Percentiles rank a stretch among this genome's conserved stretches.
Evolutionary conservation across 2,113 vertebrate genomes (phyloP).

Genomic region (Salminus brasiliensis): DNA sequence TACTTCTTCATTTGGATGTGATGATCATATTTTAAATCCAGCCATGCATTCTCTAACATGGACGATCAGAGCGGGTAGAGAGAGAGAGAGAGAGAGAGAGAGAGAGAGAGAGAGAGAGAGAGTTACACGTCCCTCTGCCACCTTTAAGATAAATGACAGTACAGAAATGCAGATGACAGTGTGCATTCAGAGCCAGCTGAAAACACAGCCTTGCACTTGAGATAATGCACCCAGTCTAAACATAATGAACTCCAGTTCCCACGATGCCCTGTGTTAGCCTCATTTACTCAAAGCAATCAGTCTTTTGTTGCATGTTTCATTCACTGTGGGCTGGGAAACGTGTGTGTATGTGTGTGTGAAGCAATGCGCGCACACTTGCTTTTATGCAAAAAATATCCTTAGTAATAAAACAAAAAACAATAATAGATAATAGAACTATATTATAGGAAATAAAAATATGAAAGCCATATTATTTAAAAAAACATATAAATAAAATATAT

Average conservation of each 20-base stretch:
- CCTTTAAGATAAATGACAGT: neutral
- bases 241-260: conserved; percentile 50
- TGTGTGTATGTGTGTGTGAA: neutral
- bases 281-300: conserved; percentile 35
- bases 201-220: conserved; percentile 42
- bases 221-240: conserved; percentile 40
- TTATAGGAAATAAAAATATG: no score
- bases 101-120: neutral
- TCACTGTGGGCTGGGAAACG: neutral
- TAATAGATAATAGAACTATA: no score
- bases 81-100: conserved; percentile 1
- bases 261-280: conserved; percentile 19
- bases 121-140: neutral
- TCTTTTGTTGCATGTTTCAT: conserved; percentile 47
- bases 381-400: no score
- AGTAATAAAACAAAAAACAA: no score
- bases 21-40: neutral
- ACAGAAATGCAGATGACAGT: conserved; percentile 28
- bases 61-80: neutral
- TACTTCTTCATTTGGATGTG: neutral
- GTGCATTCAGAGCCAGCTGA: conserved; percentile 21
- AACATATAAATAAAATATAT: no score
- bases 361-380: no score
- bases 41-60: neutral
- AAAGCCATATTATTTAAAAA: no score